Conservation (phyloP, 2,888 invertebrate species). For the Drosophila eohydei region DNA sequence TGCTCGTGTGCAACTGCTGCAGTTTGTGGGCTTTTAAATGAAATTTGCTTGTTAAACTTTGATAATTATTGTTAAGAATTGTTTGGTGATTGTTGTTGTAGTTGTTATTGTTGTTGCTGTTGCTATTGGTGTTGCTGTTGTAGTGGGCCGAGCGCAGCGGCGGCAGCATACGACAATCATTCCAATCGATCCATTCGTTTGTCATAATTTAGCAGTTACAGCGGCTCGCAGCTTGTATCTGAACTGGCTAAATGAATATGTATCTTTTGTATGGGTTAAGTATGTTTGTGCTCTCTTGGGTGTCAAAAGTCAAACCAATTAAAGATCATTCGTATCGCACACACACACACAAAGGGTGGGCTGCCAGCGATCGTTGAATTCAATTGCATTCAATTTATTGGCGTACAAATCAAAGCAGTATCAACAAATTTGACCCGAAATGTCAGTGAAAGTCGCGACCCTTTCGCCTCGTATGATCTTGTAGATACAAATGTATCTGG, state of each 20-base stretch:
- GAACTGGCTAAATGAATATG: conserved; percentile 35
- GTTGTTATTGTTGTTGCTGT: conserved; percentile 40
- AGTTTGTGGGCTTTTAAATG: conserved; percentile 79
- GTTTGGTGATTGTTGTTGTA: conserved; percentile 64
- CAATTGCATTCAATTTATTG: conserved; percentile 78
- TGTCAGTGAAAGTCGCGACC: conserved; percentile 81
- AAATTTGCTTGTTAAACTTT: conserved; percentile 75
- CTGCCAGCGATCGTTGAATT: conserved; percentile 23
- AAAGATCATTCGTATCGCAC: conserved; percentile 22
- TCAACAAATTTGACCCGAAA: conserved; percentile 73
- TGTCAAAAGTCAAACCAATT: conserved; percentile 72
- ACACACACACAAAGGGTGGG: conserved; percentile 22
- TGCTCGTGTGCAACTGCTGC: conserved; percentile 78
- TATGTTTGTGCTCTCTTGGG: conserved; percentile 45
- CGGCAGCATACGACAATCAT: conserved; percentile 83
- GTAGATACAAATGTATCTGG: conserved; percentile 72
- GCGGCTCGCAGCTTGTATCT: conserved; percentile 6
- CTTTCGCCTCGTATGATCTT: conserved; percentile 50
- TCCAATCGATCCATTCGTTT: conserved; percentile 85
- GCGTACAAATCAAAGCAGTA: conserved; percentile 71
- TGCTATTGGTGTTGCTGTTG: conserved; percentile 50
- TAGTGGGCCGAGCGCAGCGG: conserved; percentile 82
- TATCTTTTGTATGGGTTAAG: conserved; percentile 19
- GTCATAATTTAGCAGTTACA: conserved; percentile 79
- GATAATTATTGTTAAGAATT: conserved; percentile 75